Base-by-base conservation (phyloP, 2,113 vertebrate genomes). In the Abramis brama region DNA sequence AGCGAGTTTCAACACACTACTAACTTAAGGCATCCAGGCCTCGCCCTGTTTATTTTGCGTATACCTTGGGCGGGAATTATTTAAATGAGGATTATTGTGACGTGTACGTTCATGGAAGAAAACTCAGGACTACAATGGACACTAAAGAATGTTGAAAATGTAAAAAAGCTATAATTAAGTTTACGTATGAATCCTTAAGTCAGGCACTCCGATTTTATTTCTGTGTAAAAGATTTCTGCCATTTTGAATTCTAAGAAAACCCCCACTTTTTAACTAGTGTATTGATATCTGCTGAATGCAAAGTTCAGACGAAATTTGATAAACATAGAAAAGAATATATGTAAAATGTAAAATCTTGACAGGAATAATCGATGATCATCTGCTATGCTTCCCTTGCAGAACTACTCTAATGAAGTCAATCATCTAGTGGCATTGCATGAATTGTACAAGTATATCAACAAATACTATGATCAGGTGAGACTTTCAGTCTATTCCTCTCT, bases 371-470 rank as follows among this genome's bases (percentile, higher is more conserved):
- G 7, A 23, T 9, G 19, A 57, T 21, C 2, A 8, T 23, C 70
- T 79, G 21, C 23, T 83, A 17, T 81, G 85, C 73, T 85, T 86
- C 27, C 80, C 9, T 88, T 86, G 87, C 86, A 99, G 98, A 99
- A 98, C 94, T 97, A 96, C 88, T 95, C 97, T 68, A 96, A 96
- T 77, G 97, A 98, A 92, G 97, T 99, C 36, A 99, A 99, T 93
- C 97, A 96, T 13, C 92, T 97, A 15, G 97, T 98, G 91, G 98
- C 97, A 89, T 92, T 99, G 33, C 96, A 99, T 2, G 97, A 99
- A 89, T 93, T 99, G 89, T 99, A 99, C 95, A 99, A 99, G 93
- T 99, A 99, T 92, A 99, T 99, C 95, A 99, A 98, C 95, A 99
- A 99, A 87, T 99, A 99, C 92, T 99, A 99, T 1, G 97, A 99